These are phyloP conservation scores for Turdus rufiventris DNA, from an alignment of 2,113 vertebrate genomes.

Conservation along the genomic window DNA sequence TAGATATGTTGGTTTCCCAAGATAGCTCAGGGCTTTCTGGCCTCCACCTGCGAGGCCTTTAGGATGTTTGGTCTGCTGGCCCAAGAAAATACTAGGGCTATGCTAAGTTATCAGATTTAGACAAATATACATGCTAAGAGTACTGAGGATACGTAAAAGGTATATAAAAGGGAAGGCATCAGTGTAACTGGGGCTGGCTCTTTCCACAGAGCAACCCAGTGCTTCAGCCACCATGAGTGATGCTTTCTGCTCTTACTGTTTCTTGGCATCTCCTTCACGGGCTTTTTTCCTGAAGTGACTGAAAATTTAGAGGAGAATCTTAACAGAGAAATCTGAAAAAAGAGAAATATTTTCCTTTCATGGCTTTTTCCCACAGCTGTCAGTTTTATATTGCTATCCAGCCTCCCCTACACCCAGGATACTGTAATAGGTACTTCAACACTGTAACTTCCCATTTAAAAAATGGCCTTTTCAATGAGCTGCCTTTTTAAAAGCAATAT, in stretches of 20 bases:
- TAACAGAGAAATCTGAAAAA: background rate
- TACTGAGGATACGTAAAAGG: background rate
- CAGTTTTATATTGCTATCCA: background rate
- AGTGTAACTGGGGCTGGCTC: background rate
- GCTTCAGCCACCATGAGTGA: background rate
- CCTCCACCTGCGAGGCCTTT: background rate
- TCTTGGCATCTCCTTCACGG: background rate
- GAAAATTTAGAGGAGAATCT: background rate
- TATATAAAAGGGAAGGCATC: background rate
- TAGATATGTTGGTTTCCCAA: background rate
- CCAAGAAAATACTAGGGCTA: background rate
- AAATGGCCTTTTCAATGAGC: background rate
- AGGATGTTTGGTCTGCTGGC: background rate
- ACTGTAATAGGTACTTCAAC: background rate
- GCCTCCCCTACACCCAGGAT: background rate
- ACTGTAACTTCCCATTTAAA: background rate
- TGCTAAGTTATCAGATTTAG: background rate
- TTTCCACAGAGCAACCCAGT: background rate
- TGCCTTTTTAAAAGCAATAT: background rate
- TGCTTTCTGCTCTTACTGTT: background rate
- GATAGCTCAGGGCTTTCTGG: background rate
- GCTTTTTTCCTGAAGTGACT: background rate
- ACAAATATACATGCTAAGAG: background rate
- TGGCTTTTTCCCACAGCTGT: background rate
- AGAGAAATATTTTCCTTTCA: background rate